These are phyloP conservation scores for Drosophila tropicalis DNA, from an alignment of 1,140 invertebrate species.

Conservation along the genomic window DNA sequence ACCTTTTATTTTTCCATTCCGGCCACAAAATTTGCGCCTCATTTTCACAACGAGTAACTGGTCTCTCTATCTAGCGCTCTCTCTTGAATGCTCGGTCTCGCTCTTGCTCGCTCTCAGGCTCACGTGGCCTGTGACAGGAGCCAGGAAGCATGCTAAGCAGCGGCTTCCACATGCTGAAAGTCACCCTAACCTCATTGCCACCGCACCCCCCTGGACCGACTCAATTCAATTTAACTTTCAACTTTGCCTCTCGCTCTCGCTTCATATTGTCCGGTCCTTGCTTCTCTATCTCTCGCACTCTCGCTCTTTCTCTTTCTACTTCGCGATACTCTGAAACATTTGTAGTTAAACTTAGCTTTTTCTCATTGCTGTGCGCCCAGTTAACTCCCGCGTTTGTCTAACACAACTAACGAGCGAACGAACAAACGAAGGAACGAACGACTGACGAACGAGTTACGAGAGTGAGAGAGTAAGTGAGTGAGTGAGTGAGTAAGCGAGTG, in stretches of 20 bases:
- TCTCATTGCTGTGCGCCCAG: constrained; percentile 67
- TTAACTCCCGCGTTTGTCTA: constrained; percentile 79
- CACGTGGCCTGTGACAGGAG: constrained; percentile 63
- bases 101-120: constrained; percentile 48
- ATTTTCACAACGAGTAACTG: constrained; percentile 56
- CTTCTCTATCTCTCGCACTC: constrained; percentile 9
- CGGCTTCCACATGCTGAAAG: constrained; percentile 79
- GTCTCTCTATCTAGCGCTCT: constrained; percentile 1
- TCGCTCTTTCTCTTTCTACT: neutral
- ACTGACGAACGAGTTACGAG: constrained; percentile 30
- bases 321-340: constrained; percentile 25
- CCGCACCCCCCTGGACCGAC: constrained; percentile 61
- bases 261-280: constrained; percentile 5
- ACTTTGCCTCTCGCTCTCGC: constrained; percentile 50
- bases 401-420: constrained; percentile 66
- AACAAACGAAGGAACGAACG: constrained; percentile 13
- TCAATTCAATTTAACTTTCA: constrained; percentile 79
- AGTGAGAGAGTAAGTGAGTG: too few species aligned
- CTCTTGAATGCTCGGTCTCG: constrained; percentile 14
- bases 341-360: constrained; percentile 25
- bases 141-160: constrained; percentile 77
- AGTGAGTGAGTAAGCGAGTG: too few species aligned
- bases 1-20: constrained; percentile 63
- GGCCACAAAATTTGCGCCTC: constrained; percentile 77
- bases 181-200: constrained; percentile 60